phyloP scores from a whole-genome alignment of 2,797 vertebrate genomes.

The Hybognathus amarus region DNA sequence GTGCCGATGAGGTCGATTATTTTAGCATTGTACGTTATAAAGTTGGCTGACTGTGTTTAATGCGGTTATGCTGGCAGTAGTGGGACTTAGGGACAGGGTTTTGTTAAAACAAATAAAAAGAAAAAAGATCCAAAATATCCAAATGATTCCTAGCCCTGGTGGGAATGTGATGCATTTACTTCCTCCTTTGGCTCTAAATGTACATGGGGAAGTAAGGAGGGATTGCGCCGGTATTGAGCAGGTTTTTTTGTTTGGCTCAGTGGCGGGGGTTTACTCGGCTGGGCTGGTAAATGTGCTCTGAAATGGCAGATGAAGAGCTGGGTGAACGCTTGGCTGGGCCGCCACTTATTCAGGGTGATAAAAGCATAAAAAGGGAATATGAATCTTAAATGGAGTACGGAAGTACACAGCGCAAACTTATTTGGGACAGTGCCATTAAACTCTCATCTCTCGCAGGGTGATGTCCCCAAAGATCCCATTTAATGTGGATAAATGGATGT shows the following conservation, averaged over 20 bases:
- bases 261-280: constrained; percentile 68
- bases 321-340: constrained; percentile 70
- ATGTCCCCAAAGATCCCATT: constrained; percentile 51
- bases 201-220: constrained; percentile 51
- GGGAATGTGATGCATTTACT: constrained; percentile 34
- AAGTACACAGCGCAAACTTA: constrained; percentile 76
- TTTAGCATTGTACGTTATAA: background rate
- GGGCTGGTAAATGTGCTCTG: constrained; percentile 66
- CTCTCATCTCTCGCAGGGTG: constrained; percentile 59
- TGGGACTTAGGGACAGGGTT: constrained; percentile 15
- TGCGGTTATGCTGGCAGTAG: background rate
- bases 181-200: constrained; percentile 49
- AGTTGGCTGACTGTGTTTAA: constrained; percentile 18
- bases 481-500: constrained; percentile 73
- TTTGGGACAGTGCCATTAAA: constrained; percentile 70
- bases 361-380: constrained; percentile 83
- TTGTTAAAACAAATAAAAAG: constrained; percentile 14
- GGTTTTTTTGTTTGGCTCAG: constrained; percentile 44
- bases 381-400: constrained; percentile 78
- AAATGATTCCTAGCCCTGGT: constrained; percentile 27
- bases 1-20: background rate
- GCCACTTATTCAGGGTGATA: constrained; percentile 79
- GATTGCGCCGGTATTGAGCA: background rate
- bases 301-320: constrained; percentile 68
- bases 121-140: background rate